A percentile compares a stretch with the other conserved stretches of the same genome.
Conservation (phyloP, 2,113 vertebrate species). For the Channa maculata region DNA sequence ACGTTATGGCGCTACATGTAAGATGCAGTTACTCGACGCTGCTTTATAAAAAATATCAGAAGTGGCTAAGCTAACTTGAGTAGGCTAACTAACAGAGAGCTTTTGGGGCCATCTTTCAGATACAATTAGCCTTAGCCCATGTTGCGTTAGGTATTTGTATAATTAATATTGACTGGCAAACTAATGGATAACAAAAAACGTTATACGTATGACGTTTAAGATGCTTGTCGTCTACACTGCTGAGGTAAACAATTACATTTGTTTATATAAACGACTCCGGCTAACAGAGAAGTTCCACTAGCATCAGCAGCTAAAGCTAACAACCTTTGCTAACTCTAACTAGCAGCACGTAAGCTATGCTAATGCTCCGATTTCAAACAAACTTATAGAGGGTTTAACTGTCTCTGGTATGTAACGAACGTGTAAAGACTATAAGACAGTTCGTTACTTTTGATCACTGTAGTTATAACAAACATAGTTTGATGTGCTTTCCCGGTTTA, state of each 20-base stretch:
- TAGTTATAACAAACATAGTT: background rate
- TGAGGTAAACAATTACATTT: constrained; percentile 11
- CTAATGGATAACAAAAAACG: background rate
- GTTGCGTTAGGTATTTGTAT: background rate
- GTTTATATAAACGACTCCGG: background rate
- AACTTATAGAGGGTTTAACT: no score
- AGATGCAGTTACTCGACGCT: background rate
- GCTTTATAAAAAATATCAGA: constrained; percentile 22
- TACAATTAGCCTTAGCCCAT: constrained; percentile 2
- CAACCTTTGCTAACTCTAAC: constrained; percentile 33
- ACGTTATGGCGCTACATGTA: background rate
- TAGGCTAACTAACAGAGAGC: constrained; percentile 49
- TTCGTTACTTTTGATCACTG: background rate
- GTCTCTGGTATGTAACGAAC: background rate
- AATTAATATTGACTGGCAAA: background rate
- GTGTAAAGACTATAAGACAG: background rate
- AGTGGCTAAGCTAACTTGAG: constrained; percentile 48
- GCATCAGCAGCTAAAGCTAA: constrained; percentile 53
- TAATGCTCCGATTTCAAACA: constrained; percentile 27
- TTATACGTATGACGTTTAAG: fast-evolving
- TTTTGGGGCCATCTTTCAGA: constrained; percentile 48
- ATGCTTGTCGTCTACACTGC: background rate
- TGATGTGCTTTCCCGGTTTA: constrained; percentile 28
- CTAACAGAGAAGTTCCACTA: constrained; percentile 17
- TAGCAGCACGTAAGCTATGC: constrained; percentile 30